Conservation (phyloP, 1,140 invertebrate species). For the Muscidifurax raptorellus region DNA sequence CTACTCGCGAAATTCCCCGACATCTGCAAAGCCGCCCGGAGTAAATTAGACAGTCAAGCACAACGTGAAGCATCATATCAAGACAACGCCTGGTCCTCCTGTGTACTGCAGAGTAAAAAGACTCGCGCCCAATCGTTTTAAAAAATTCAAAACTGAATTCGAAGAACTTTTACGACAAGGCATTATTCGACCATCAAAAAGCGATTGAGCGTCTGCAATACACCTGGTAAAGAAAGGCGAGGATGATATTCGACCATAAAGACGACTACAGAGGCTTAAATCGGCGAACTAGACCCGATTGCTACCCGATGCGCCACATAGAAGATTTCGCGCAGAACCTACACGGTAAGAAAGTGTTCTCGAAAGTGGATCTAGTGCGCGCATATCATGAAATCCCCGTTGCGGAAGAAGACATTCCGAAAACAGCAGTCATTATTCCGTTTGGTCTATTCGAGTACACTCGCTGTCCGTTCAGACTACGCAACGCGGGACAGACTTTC, state of each 20-base stretch:
- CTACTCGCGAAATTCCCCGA: too few species aligned
- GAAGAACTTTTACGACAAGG: too few species aligned
- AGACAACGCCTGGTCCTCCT: too few species aligned
- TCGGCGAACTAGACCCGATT: conserved; percentile 62
- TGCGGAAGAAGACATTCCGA: conserved; percentile 67
- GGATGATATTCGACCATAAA: conserved; percentile 62
- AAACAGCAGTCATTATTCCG: conserved; percentile 61
- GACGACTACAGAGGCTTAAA: conserved; percentile 71
- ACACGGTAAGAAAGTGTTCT: conserved; percentile 29
- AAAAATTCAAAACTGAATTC: too few species aligned
- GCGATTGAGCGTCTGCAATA: background rate
- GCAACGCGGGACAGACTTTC: conserved; percentile 72
- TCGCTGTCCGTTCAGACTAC: conserved; percentile 72
- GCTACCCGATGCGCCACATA: conserved; percentile 61
- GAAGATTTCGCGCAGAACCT: conserved; percentile 30
- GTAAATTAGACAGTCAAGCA: too few species aligned
- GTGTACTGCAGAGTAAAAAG: background rate
- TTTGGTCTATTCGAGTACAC: conserved; percentile 64
- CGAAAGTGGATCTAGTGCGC: conserved; percentile 33
- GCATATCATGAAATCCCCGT: conserved; percentile 62
- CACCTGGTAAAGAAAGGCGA: conserved; percentile 52
- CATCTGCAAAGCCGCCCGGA: too few species aligned
- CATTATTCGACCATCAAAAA: too few species aligned
- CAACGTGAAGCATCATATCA: too few species aligned
- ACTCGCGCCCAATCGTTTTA: background rate